These are phyloP conservation scores for Bergia puertoricense DNA, from an alignment of 92 coral and sea anemone species.

Conservation along the genomic window DNA sequence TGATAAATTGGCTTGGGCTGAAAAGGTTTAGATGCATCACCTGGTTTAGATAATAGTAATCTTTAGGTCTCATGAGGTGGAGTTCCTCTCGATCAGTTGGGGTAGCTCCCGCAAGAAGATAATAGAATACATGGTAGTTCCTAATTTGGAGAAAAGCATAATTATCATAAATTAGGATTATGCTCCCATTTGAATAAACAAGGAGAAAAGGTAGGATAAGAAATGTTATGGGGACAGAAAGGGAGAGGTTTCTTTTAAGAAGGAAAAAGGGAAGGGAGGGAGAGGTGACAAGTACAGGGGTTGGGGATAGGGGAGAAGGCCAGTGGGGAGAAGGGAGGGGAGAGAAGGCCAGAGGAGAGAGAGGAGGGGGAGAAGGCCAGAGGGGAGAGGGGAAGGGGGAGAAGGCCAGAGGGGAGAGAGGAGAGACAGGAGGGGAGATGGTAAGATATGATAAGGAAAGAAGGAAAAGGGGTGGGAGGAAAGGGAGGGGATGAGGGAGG, in stretches of 20 bases:
- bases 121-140: conserved; percentile 96
- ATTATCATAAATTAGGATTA: too few relatives aligned
- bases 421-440: not conserved
- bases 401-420: not conserved
- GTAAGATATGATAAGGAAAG: not conserved
- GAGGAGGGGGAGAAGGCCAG: not conserved
- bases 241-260: too few relatives aligned
- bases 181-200: too few relatives aligned
- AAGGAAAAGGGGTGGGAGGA: not conserved
- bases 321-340: not conserved
- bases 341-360: not conserved
- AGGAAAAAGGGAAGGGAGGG: too few relatives aligned
- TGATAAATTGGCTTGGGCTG: too few relatives aligned
- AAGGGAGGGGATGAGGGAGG: not conserved
- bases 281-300: not conserved
- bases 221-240: too few relatives aligned
- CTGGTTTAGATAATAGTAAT: conserved; percentile 91
- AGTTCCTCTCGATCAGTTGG: conserved; percentile 73
- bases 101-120: conserved; percentile 95
- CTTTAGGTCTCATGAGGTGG: conserved; percentile 79
- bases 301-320: not conserved
- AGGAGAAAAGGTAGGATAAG: too few relatives aligned
- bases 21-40: conserved; percentile 33
- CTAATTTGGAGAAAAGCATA: conserved; percentile 32
- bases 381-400: not conserved